Evolutionary conservation across 2,888 invertebrate genomes (phyloP), one percentile per base, ranked within the genome.

Genomic region (Mimumesa dahlbomi): DNA sequence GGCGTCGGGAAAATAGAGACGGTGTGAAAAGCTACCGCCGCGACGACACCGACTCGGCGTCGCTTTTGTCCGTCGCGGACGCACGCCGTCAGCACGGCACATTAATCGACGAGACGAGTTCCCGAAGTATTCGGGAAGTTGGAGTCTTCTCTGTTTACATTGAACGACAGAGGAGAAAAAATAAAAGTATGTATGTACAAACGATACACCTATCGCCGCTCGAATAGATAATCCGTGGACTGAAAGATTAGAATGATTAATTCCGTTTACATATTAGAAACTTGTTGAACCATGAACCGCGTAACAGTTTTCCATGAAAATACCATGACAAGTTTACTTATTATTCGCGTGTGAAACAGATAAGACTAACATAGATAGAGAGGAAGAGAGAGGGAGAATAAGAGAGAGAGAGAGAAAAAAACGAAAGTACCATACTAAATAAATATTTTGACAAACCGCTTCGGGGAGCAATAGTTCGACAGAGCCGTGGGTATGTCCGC

Each of bases 401-500:
- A 7, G 4, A 7, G 25, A 7, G 19, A 25, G 11, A 4, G 18
- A 68, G 57, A 43, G 34, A 64, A 63, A 71, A 77, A 69, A 64
- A 64, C 64, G 73, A 34, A 65, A 54, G 72, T 67, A 54, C 57
- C 52, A 38, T 22, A 68, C 73, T 83, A 83, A 85, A 81, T 83
- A 88, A 88, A 89, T 88, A 87, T 88, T 88, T 86, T 87, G 87
- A 88, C 88, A 87, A 87, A 84, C 84, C 78, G 73, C 73, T 77
- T 73, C 64, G 57, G 70, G 61, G 31, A 45, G 45, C 46, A 62
- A 59, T 66, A 42, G 52, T 48, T 48, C 19, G 31, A 11, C 19
- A 38, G 64, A 57, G 52, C 83, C 82, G 82, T 83, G 86, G 86
- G 84, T 84, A 81, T 69, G 70, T 66, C 70, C 75, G 80, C 87